Conservation (phyloP, 2,888 invertebrate species). For the Euplagia quadripunctaria region DNA sequence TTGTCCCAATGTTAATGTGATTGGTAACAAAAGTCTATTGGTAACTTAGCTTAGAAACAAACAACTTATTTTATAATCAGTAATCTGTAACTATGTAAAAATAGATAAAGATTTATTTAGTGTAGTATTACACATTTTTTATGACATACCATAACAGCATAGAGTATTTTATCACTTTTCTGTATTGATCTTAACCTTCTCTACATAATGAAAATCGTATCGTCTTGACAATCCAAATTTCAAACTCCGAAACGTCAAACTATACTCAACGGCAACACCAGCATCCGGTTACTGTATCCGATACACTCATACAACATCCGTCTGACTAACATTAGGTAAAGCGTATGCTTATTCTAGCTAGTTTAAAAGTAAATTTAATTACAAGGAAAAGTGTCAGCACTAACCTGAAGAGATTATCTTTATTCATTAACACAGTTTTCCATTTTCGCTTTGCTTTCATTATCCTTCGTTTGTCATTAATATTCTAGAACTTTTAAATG, state of each 20-base stretch:
- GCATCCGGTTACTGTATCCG: neutral
- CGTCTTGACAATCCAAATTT: too few species aligned
- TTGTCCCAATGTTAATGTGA: too few species aligned
- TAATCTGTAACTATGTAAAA: neutral
- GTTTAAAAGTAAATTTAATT: neutral
- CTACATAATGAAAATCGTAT: too few species aligned
- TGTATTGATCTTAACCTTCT: neutral
- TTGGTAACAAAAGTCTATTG: too few species aligned
- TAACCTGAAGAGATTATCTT: neutral
- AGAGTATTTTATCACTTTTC: neutral
- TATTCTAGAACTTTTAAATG: neutral
- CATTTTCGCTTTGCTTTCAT: conserved; percentile 1
- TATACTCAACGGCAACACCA: neutral
- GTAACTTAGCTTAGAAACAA: too few species aligned
- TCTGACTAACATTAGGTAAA: neutral
- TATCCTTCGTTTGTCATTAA: neutral
- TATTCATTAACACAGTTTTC: neutral
- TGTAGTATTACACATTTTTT: too few species aligned
- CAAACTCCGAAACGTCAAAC: neutral
- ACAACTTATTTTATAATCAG: too few species aligned
- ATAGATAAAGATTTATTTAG: too few species aligned
- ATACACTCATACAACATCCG: neutral
- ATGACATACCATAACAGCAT: too few species aligned
- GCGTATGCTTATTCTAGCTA: neutral
- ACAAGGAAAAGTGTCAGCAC: neutral